Evolutionary conservation across 2,113 vertebrate genomes (phyloP).

Genomic region (Pterocles burchelli): DNA sequence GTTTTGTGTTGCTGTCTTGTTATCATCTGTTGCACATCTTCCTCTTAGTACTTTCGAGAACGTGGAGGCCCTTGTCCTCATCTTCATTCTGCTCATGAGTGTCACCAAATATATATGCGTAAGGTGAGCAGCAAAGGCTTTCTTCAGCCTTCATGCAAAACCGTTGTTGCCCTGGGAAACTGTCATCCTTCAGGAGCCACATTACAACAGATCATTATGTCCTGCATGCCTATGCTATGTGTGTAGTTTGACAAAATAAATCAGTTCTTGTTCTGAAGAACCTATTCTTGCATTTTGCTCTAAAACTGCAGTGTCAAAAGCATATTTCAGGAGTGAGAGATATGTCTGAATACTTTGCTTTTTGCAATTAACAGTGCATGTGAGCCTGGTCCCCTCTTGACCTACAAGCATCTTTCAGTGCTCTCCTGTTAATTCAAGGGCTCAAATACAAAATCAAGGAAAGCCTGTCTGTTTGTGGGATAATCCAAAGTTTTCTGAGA

Average conservation of each 20-base stretch:
- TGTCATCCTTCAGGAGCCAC: not conserved
- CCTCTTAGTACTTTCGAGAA: not conserved
- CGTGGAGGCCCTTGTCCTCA: not conserved
- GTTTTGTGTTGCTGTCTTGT: not conserved
- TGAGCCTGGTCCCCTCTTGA: not conserved
- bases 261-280: not conserved
- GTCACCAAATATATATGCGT: not conserved
- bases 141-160: not conserved
- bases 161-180: not conserved
- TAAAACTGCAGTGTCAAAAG: not conserved
- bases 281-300: not conserved
- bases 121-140: not conserved
- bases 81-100: not conserved
- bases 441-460: not conserved
- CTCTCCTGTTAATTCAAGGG: not conserved
- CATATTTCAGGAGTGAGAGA: not conserved
- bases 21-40: not conserved
- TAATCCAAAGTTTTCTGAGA: not conserved
- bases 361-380: not conserved
- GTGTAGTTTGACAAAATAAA: not conserved
- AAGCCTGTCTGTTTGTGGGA: not conserved
- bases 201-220: not conserved
- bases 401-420: not conserved
- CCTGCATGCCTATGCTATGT: not conserved
- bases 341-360: not conserved